These are phyloP conservation scores for Tapirus terrestris DNA, from an alignment of 2,113 vertebrate genomes.

Conservation along the genomic window DNA sequence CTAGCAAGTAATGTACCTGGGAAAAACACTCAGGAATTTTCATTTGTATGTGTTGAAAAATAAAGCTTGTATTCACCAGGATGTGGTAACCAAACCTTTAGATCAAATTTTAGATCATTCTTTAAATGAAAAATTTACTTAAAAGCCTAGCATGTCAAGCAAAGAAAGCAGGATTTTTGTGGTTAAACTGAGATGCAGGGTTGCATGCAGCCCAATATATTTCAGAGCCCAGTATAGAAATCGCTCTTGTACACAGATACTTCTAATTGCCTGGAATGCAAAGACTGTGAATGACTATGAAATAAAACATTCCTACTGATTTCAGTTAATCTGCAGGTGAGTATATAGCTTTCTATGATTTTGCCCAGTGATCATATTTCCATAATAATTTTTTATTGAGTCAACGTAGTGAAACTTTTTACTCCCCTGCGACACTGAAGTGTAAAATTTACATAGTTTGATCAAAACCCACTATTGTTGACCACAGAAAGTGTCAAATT, in stretches of 20 bases:
- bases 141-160: neutral
- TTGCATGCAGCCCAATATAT: neutral
- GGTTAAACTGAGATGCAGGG: neutral
- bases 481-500: neutral
- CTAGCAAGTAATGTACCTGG: neutral
- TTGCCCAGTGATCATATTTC: neutral
- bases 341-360: neutral
- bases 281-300: neutral
- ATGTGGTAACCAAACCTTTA: neutral
- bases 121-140: conserved; percentile 5
- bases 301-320: conserved; percentile 13
- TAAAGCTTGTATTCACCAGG: neutral
- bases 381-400: neutral
- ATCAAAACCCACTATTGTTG: neutral
- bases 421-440: neutral
- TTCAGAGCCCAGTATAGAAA: neutral
- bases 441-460: neutral
- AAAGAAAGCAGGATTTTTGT: neutral
- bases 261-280: neutral
- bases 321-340: neutral
- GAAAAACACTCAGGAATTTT: neutral
- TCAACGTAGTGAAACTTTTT: neutral
- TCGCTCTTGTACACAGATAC: neutral
- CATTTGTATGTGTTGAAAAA: neutral
- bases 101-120: neutral